Evolutionary conservation across 2,797 vertebrate genomes (phyloP), one percentile per base, ranked within the genome.

Genomic region (Hypotaenidia okinawae): DNA sequence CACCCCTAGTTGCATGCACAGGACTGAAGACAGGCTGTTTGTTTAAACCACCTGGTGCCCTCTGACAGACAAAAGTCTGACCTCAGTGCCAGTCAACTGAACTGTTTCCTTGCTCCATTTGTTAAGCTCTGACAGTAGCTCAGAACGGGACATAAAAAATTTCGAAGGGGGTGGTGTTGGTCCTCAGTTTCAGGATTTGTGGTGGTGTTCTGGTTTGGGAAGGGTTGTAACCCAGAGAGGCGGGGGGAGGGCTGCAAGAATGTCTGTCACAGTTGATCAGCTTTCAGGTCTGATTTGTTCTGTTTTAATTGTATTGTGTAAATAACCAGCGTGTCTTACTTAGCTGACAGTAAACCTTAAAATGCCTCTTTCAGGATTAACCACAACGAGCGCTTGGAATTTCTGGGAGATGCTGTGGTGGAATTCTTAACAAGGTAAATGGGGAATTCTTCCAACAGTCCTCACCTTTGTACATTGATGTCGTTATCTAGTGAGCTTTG

Each of bases 391-490:
- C 98, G 99, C 28, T 97, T 99, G 97, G 99, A 99, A 98, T 99
- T 99, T 98, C 98, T 99, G 89, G 99, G 99, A n/a, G 99, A 99
- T 90, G 99, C 99, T 15, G 99, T 99, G 30, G 99, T 99, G 64
- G 99, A 99, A 97, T 99, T 99, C 98, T 98, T 99, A 97, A 99
- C 99, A 81, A 99, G 99, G 99, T 99, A 98, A 98, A 98, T 93
- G 49, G 73, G 63, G 51, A 72, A 87, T 96, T 96, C 58, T 87
- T 45, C 62, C 32, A 77, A 17, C 27, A 39, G 33, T 76, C 67
- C 84, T 95, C 68, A 57, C 74, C 61, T 95, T 91, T 84, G 2
- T 67, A 23, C 63, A 45, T 69, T 81, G 19, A 37, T 85, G 41
- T 51, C 73, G 33, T n/a, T 2, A 1, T 69, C 89, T 87, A 77